Base-by-base conservation (phyloP, 2,888 invertebrate species). In the Leptinotarsa tumamoca region DNA sequence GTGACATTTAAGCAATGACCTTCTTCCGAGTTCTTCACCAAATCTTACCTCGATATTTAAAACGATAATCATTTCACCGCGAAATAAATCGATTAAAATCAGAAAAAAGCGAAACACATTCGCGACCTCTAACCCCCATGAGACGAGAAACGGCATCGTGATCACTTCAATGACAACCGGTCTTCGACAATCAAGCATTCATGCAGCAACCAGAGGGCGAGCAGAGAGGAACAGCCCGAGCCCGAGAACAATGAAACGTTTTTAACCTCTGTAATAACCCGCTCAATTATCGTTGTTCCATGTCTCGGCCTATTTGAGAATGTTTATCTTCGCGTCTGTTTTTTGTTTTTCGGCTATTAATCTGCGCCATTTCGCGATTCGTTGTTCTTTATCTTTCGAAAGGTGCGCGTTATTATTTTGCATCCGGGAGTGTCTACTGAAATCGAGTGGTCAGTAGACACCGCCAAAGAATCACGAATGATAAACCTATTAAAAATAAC, bases 151-250 rank as follows among this genome's bases (percentile, higher is more conserved):
- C 70, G 58, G 49, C 49, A 58, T 79, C 81, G 81, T 80, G 81
- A 81, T 74, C 67, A 54, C 67, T 56, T 43, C 79, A 78, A 76
- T 81, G 81, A 81, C 81, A 81, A 81, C 79, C 79, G 76, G 79
- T 80, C 75, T 63, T 54, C 69, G 68, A 69, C 76, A 76, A 80
- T 80, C 79, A 73, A 74, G 70, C 71, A 71, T 79, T 78, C 79
- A 78, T 78, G 75, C 74, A 68, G 18, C 23, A 14, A 50, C 76
- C 67, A 72, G 70, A 23, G 75, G 7, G 51, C 49, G 17, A 43
- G 75, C 67, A 70, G 68, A 18, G 67, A 61, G 50, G 43, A 70
- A 63, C 54, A n/a, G 27, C 21, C 54, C 43, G 63, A n/a, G 27
- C 21, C 54, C 43, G 63, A 67, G 79, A 77, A 78, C 77, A 78